phyloP scores from a whole-genome alignment of 2,797 vertebrate genomes.

The Peromyscus eremicus region DNA sequence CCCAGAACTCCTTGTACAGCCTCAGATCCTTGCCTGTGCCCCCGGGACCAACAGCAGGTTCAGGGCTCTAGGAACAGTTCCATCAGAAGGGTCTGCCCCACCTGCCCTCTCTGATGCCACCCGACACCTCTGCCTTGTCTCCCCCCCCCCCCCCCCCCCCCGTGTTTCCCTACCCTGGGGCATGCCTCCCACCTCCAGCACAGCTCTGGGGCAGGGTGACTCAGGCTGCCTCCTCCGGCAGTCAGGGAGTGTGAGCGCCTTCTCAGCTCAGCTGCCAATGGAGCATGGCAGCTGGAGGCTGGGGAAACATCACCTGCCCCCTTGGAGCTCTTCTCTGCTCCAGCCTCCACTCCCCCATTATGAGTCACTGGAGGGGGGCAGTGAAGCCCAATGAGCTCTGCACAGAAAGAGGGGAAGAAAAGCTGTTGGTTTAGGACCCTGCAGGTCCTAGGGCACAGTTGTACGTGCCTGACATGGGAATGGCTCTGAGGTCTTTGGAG shows the following conservation, averaged over 20 bases:
- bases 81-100: background rate
- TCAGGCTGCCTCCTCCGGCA: background rate
- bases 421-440: background rate
- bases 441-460: background rate
- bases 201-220: background rate
- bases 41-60: background rate
- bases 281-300: background rate
- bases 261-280: background rate
- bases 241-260: background rate
- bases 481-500: background rate
- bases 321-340: background rate
- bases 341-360: background rate
- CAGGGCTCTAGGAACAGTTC: background rate
- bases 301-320: background rate
- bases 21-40: background rate
- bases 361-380: background rate
- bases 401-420: background rate
- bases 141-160: fast-evolving
- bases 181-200: background rate
- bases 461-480: background rate
- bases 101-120: background rate
- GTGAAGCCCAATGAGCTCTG: background rate
- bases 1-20: background rate
- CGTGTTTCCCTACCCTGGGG: background rate
- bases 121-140: background rate